Conservation (phyloP, 1,140 invertebrate genomes). For the Fopius arisanus region DNA sequence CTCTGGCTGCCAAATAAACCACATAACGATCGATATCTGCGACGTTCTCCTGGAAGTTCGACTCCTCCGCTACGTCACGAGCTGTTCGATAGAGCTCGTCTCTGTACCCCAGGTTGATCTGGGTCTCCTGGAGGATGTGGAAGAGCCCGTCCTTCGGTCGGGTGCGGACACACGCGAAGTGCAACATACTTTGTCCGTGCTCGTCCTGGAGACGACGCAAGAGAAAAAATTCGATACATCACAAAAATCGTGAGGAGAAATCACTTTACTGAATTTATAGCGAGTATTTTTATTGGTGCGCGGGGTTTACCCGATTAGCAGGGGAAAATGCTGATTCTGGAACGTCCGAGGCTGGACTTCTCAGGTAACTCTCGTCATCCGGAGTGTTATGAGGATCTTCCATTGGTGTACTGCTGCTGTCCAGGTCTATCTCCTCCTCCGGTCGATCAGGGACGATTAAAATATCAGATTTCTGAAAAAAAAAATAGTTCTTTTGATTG, state of each 20-base stretch:
- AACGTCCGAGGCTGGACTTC: slow-evolving; percentile 59
- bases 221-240: slow-evolving; percentile 15
- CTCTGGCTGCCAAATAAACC: slow-evolving; percentile 76
- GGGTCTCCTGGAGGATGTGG: slow-evolving; percentile 78
- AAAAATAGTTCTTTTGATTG: background rate
- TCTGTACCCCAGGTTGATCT: slow-evolving; percentile 78
- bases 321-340: slow-evolving; percentile 70
- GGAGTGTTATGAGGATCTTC: slow-evolving; percentile 40
- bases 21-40: slow-evolving; percentile 83
- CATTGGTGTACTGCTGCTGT: slow-evolving; percentile 1
- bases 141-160: slow-evolving; percentile 80
- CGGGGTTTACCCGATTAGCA: slow-evolving; percentile 70
- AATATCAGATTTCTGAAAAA: slow-evolving; percentile 62
- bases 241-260: no score
- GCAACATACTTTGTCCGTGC: slow-evolving; percentile 87
- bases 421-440: slow-evolving; percentile 45
- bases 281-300: no score
- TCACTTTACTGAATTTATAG: no score
- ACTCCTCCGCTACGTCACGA: slow-evolving; percentile 83
- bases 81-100: slow-evolving; percentile 87
- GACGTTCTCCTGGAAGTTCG: slow-evolving; percentile 81
- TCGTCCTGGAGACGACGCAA: slow-evolving; percentile 72
- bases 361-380: slow-evolving; percentile 51
- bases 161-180: slow-evolving; percentile 82
- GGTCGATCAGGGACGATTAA: slow-evolving; percentile 59